Evolutionary conservation across 2,113 vertebrate genomes (phyloP).

Genomic region (Halcyon senegalensis): DNA sequence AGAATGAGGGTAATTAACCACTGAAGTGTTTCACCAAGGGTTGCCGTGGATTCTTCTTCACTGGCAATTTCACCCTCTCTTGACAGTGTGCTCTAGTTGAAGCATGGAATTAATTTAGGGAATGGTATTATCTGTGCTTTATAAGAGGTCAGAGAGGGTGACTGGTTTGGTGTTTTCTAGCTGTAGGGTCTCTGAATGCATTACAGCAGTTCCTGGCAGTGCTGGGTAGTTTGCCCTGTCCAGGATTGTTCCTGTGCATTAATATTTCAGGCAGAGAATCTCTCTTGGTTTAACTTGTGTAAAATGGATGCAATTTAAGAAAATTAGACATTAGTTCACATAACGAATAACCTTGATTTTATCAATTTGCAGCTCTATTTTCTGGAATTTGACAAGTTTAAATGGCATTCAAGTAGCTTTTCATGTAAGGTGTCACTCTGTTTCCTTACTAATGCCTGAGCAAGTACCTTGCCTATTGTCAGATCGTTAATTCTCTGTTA

Average conservation of each 20-base stretch:
- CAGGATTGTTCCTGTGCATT: background rate
- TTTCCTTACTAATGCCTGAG: conserved; percentile 74
- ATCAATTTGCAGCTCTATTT: conserved; percentile 72
- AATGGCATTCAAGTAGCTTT: conserved; percentile 66
- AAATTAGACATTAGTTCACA: conserved; percentile 66
- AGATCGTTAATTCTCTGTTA: conserved; percentile 69
- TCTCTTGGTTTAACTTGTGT: conserved; percentile 63
- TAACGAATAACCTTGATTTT: conserved; percentile 67
- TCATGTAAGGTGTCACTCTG: conserved; percentile 71
- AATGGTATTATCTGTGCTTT: background rate
- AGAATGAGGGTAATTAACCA: conserved; percentile 5
- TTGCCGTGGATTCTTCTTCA: background rate
- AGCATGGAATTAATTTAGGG: background rate
- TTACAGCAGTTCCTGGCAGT: background rate
- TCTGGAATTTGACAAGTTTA: conserved; percentile 73
- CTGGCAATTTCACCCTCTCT: background rate
- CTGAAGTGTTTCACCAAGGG: background rate
- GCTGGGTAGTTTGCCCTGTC: background rate
- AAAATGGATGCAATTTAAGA: conserved; percentile 69
- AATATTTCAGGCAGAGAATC: conserved; percentile 31
- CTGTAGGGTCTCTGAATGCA: background rate
- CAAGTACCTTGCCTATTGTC: conserved; percentile 68
- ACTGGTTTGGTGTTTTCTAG: background rate
- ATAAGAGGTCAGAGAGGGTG: background rate
- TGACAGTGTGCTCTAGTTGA: background rate